Conservation (phyloP, 2,888 invertebrate species). For the Melieria omissa region DNA sequence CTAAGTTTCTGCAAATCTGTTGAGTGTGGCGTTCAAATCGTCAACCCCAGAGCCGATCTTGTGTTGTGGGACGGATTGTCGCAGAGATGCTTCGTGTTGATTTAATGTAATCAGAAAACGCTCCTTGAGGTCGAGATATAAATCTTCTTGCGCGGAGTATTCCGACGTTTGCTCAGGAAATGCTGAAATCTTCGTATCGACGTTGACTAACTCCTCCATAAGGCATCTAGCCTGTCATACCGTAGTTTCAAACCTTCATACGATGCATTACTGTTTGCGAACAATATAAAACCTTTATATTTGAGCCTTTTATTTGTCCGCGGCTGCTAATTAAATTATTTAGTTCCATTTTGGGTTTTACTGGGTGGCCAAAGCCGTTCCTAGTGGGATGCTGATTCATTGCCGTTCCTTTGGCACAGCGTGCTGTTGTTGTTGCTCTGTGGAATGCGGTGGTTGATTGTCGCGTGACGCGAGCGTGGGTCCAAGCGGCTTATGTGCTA, state of each 20-base stretch:
- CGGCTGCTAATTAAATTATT: neutral
- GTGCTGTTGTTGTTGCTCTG: too few species aligned
- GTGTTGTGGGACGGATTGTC: constrained; percentile 6
- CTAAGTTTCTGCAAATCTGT: constrained; percentile 15
- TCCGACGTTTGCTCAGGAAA: constrained; percentile 13
- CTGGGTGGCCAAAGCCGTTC: neutral
- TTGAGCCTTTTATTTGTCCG: constrained; percentile 8
- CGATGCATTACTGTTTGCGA: neutral
- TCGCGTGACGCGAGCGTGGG: too few species aligned
- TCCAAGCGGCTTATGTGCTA: too few species aligned
- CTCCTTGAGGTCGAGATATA: constrained; percentile 16
- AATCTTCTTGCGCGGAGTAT: constrained; percentile 9
- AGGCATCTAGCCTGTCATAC: constrained; percentile 1
- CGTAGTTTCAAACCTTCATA: constrained; percentile 7
- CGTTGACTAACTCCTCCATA: constrained; percentile 5
- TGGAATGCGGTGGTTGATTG: too few species aligned
- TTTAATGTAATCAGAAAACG: neutral
- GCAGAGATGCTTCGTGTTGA: neutral
- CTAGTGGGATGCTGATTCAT: too few species aligned
- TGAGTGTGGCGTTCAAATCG: constrained; percentile 11
- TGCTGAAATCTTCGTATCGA: neutral
- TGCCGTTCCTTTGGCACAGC: too few species aligned
- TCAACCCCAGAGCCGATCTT: constrained; percentile 13
- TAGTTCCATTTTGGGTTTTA: neutral
- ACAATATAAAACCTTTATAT: constrained; percentile 6